Evolutionary conservation across 2,113 vertebrate genomes (phyloP), one percentile per base, ranked within the genome.

Genomic region (Ceuthmochares aereus): DNA sequence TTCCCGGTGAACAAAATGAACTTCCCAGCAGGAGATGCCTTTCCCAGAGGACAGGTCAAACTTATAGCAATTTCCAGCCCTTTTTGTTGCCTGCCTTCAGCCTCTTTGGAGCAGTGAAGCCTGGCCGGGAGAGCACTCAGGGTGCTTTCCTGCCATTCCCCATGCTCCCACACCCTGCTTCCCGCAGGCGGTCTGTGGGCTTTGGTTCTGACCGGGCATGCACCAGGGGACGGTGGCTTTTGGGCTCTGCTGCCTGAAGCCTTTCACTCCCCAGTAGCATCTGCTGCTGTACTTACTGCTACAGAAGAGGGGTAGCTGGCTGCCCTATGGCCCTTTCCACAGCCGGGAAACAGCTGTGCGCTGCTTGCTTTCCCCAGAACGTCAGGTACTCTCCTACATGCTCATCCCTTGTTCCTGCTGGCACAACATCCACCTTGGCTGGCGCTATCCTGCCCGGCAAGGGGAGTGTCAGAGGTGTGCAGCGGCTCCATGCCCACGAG

Each of bases 161-260:
- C 3, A 4, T 60, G 49, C 22, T 90, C 32, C 60, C n/a, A 8
- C 45, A 90, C 45, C 62, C 45, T 3, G 2, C 32, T 66, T 82
- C 51, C 84, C 2, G 0, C 36, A 70, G 40, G 16, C 9, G 4
- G 9, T 58, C n/a, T 0, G 5, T 0, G 1, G 56, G 23, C 36
- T 87, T 68, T 43, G 59, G 27, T 40, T 18, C 51, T 2, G 4
- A 45, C 45, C 3, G 34, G 21, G 0, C 2, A 51, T 30, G 52
- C 23, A 45, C 34, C 15, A 47, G 34, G 22, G 37, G 37, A 64
- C 19, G 27, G 54, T 43, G 43, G 20, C 63, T 66, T 60, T 26
- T 64, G 59, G 69, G 10, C 9, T 66, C 32, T 74, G n/a, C 51
- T 67, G n/a, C 40, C 30, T 60, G 21, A 4, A 0, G 1, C 29